Percentiles rank a stretch among this genome's conserved stretches.
phyloP scores from a whole-genome alignment of 2,113 vertebrate genomes.

The Phyllopteryx taeniolatus region DNA sequence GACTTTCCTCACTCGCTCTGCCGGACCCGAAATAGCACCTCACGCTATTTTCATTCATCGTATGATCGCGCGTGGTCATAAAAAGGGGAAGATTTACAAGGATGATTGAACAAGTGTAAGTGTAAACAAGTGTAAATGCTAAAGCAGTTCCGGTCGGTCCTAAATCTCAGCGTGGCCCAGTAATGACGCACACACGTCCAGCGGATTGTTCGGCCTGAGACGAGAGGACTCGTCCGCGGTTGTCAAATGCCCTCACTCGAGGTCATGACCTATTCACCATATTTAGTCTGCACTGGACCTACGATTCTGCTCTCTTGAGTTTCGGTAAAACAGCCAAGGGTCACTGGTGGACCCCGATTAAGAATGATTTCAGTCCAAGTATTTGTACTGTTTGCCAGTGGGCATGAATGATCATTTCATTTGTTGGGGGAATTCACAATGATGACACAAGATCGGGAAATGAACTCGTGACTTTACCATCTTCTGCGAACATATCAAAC shows the following conservation, averaged over 20 bases:
- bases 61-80: constrained; percentile 11
- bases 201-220: neutral
- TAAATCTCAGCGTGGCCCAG: constrained; percentile 23
- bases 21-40: constrained; percentile 10
- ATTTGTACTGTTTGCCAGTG: neutral
- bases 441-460: neutral
- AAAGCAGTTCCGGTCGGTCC: neutral
- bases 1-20: constrained; percentile 21
- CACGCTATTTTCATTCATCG: constrained; percentile 24
- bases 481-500: neutral
- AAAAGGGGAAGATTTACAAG: neutral
- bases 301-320: neutral
- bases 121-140: neutral
- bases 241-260: constrained; percentile 13
- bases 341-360: neutral
- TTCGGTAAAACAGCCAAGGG: neutral
- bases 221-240: constrained; percentile 3
- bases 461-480: neutral
- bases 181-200: constrained; percentile 16
- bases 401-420: neutral
- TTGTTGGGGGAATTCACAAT: neutral
- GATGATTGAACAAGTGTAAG: neutral
- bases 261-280: constrained; percentile 18
- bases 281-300: neutral
- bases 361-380: neutral